phyloP scores from a whole-genome alignment of 2,113 vertebrate species.

The Corythornis cristatus region DNA sequence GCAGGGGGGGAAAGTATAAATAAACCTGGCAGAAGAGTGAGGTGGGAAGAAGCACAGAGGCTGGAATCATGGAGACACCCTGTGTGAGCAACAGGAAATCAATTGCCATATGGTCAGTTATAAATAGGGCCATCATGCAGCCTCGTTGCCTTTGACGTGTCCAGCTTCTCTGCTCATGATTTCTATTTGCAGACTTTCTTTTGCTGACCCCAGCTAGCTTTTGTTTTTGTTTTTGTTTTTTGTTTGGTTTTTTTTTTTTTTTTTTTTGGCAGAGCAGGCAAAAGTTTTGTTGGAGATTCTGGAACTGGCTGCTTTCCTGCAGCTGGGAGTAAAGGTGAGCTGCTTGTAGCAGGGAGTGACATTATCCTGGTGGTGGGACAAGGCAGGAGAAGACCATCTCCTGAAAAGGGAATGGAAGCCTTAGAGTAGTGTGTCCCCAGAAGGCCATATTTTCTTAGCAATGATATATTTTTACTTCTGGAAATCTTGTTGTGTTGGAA shows the following conservation, averaged over 20 bases:
- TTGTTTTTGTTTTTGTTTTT: no score
- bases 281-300: background rate
- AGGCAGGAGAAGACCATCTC: background rate
- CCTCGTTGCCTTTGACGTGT: background rate
- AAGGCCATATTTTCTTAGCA: background rate
- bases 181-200: background rate
- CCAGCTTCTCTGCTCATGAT: background rate
- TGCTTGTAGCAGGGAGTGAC: rapidly evolving
- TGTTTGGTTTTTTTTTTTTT: no score
- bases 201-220: background rate
- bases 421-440: background rate
- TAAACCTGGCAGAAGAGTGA: conserved; percentile 43
- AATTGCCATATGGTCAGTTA: conserved; percentile 60
- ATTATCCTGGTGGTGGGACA: background rate
- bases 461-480: background rate
- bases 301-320: rapidly evolving
- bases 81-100: conserved; percentile 55
- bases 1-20: conserved; percentile 34
- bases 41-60: background rate
- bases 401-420: background rate
- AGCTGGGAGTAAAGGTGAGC: background rate
- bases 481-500: background rate
- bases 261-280: background rate
- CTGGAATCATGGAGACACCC: background rate
- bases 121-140: conserved; percentile 35